These are phyloP conservation scores for Conus canariensis DNA, from an alignment of 2,888 invertebrate species.

Conservation along the genomic window DNA sequence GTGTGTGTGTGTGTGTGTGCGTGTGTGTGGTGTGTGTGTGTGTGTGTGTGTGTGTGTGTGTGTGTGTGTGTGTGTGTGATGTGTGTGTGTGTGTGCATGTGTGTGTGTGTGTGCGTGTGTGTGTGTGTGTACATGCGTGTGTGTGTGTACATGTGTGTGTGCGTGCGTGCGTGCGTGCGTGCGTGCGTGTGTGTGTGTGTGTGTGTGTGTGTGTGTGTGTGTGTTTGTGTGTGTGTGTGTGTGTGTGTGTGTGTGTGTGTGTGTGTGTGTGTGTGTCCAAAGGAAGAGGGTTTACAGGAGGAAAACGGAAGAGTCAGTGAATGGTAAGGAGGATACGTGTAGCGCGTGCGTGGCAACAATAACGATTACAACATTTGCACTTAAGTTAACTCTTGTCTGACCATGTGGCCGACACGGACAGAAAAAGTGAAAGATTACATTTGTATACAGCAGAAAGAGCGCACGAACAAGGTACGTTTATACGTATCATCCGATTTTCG, in stretches of 20 bases:
- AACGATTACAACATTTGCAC: not conserved
- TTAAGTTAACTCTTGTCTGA: too few relatives aligned
- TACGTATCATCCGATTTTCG: not conserved
- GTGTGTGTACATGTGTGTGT: not conserved
- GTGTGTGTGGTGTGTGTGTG: not conserved
- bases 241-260: slow-evolving; percentile 7
- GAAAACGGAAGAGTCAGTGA: not conserved
- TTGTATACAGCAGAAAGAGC: not conserved
- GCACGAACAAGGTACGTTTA: not conserved
- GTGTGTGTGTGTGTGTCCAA: not conserved
- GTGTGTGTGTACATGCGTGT: not conserved
- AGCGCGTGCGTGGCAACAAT: not conserved
- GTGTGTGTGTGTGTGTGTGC: too few relatives aligned
- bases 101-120: slow-evolving; percentile 15
- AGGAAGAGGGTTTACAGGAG: not conserved
- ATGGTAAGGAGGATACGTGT: too few relatives aligned
- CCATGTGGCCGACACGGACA: not conserved
- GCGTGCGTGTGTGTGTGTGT: not conserved
- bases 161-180: not conserved
- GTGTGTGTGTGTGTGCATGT: slow-evolving; percentile 7
- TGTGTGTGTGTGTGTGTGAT: slow-evolving; percentile 19
- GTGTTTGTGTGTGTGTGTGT: slow-evolving; percentile 6
- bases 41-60: slow-evolving; percentile 9
- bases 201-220: not conserved
- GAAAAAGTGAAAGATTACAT: not conserved